Evolutionary conservation across 2,888 invertebrate genomes (phyloP), one percentile per base, ranked within the genome.

Genomic region (Coecobrya sp.): DNA sequence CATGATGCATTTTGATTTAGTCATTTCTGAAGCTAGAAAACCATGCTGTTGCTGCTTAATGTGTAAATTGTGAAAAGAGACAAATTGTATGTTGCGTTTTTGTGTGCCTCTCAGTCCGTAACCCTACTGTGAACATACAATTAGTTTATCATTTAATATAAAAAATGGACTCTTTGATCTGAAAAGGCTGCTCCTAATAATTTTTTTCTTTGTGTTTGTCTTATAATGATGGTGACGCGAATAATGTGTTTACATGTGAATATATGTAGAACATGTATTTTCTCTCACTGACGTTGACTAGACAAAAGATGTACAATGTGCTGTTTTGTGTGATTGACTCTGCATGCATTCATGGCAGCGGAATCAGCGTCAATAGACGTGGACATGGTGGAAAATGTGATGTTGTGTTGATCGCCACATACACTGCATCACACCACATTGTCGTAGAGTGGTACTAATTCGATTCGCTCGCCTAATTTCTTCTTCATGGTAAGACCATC

Each of bases 101-200:
- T 76, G 82, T 65, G 70, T 70, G 68, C 42, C 3, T 22, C n/a
- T n/a, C n/a, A n/a, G n/a, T n/a, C n/a, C 55, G 89, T 59, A 89
- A 89, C 85, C 90, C 90, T n/a, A 90, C 90, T 90, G 90, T 27
- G 90, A 76, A 22, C 85, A 85, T 79, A 85, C 90, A 90, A 90
- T 90, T 90, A 90, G 90, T 90, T 90, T 76, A 90, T 85, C 85
- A 79, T 90, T 90, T 90, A 90, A 90, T 90, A 90, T 90, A 90
- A 90, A 88, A 90, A 90, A 68, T 73, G 85, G 73, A 16, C 90
- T 84, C 65, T 84, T 89, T 88, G 88, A 88, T 88, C 81, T 81
- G 68, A 88, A 88, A 81, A 81, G 79, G 81, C 45, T 76, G 76
- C 25, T 42, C 10, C 4, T 49, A 13, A n/a, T 45, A n/a, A 11